A percentile compares a stretch with the other conserved stretches of the same genome.
phyloP scores from a whole-genome alignment of 2,797 vertebrate species.

The Scarus forsteni region DNA sequence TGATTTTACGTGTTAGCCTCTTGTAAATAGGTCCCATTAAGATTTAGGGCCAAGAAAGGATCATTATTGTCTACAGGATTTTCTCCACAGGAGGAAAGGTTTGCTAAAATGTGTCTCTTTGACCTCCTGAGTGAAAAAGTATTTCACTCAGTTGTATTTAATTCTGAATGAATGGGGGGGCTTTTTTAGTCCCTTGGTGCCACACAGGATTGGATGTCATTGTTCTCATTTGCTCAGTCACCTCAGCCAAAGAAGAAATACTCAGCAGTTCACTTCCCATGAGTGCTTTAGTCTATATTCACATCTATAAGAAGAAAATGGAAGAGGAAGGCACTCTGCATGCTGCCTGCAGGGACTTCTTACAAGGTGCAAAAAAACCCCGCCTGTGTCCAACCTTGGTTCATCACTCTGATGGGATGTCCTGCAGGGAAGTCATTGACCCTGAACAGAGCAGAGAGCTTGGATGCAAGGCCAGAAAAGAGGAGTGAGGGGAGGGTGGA shows the following conservation, averaged over 20 bases:
- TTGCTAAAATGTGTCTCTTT: background rate
- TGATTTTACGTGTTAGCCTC: no score
- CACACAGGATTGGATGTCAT: conserved; percentile 8
- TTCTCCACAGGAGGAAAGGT: background rate
- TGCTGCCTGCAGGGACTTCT: conserved; percentile 29
- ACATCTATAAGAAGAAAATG: background rate
- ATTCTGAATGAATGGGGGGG: background rate
- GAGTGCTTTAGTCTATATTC: conserved; percentile 3
- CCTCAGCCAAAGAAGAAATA: background rate
- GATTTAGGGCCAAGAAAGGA: no score
- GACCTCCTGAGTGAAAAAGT: background rate
- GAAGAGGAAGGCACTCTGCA: background rate
- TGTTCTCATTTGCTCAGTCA: conserved; percentile 3
- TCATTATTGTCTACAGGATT: background rate
- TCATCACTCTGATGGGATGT: conserved; percentile 48
- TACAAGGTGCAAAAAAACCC: conserved; percentile 24
- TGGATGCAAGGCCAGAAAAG: background rate
- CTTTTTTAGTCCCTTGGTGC: background rate
- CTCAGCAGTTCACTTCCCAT: conserved; percentile 6
- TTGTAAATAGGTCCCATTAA: no score
- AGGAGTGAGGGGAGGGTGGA: background rate
- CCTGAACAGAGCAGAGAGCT: conserved; percentile 32
- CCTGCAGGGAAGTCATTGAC: conserved; percentile 43
- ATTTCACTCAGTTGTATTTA: background rate
- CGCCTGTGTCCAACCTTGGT: conserved; percentile 10